Base-by-base conservation (phyloP, 2,888 invertebrate species). In the Steinernema carpocapsae region DNA sequence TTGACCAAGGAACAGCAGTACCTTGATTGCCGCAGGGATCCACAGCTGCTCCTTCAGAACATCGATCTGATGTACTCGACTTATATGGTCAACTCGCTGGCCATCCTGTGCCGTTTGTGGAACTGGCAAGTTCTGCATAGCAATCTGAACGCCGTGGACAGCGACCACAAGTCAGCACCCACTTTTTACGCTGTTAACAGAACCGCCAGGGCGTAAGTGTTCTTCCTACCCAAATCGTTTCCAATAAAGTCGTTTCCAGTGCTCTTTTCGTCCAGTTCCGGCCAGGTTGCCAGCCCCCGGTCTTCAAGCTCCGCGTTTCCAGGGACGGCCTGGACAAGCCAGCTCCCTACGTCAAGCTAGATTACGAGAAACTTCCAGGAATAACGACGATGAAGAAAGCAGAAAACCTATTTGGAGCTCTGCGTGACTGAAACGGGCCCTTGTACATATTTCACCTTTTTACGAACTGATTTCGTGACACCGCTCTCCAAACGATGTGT, bases 321-420 rank as follows among this genome's bases (percentile, higher is more conserved):
- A 24, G 32, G 26, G 45, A 37, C 17, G 64, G 64, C 26, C 64
- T 26, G 19, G 42, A 72, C 14, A 74, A 75, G 0, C 56, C 26
- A 42, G 74, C 76, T 42, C 71, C 72, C 3, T 82, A 83, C 72
- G 71, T 32, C 19, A 52, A 46, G n/a, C 45, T 86, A 70, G 77
- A 82, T 71, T 83, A 79, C 75, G 52, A 76, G 10, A 76, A 79
- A 32, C 45, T 86, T 10, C 80, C 81, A 4, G 86, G 86, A 32
- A 42, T 73, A 0, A 77, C 85, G 14, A 74, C 85, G 45, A 79
- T 84, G 75, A 77, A 78, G 70, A 86, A 86, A 75, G 71, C 85
- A 51, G 86, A 86, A 59, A 74, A 74, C 26, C 74, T 85, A 14
- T 81, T 81, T 48, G 56, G 77, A 0, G 73, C 76, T 10, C 77